Conservation (phyloP, 2,113 vertebrate genomes). For the Nothobranchius furzeri region DNA sequence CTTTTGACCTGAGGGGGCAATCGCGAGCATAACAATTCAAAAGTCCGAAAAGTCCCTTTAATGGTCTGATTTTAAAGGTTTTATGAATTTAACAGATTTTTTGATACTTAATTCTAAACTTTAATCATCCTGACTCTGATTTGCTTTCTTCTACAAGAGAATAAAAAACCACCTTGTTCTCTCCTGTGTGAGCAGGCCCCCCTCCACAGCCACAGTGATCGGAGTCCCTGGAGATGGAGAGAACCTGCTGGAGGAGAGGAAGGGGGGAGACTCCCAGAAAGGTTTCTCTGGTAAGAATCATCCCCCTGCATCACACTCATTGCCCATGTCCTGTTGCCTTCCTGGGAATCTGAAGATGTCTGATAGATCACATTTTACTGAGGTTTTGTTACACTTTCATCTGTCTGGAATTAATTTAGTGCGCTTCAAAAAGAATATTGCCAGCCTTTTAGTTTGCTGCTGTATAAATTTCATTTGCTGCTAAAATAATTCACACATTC, state of each 20-base stretch:
- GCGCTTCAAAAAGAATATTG: too few species aligned
- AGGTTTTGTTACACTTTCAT: conserved; percentile 8
- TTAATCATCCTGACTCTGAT: background rate
- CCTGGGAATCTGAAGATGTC: conserved; percentile 2
- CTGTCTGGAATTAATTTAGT: too few species aligned
- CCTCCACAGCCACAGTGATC: conserved; percentile 91
- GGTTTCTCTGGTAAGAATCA: conserved; percentile 82
- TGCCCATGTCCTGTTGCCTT: conserved; percentile 2
- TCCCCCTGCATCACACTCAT: conserved; percentile 6
- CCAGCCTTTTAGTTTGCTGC: too few species aligned
- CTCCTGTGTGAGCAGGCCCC: conserved; percentile 80
- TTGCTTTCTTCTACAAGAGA: background rate
- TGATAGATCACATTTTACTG: background rate
- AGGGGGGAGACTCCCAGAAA: conserved; percentile 88
- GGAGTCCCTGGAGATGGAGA: conserved; percentile 89
- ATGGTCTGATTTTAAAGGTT: too few species aligned
- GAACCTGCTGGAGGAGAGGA: conserved; percentile 88
- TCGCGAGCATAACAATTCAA: too few species aligned
- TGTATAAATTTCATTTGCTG: too few species aligned
- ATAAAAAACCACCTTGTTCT: conserved; percentile 28
- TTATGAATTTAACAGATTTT: background rate
- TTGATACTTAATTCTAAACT: background rate
- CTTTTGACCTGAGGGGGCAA: too few species aligned
- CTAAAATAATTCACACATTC: too few species aligned
- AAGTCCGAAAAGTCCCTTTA: too few species aligned